Base-by-base conservation (phyloP, 2,797 vertebrate species). In the Sitta carolinensis region DNA sequence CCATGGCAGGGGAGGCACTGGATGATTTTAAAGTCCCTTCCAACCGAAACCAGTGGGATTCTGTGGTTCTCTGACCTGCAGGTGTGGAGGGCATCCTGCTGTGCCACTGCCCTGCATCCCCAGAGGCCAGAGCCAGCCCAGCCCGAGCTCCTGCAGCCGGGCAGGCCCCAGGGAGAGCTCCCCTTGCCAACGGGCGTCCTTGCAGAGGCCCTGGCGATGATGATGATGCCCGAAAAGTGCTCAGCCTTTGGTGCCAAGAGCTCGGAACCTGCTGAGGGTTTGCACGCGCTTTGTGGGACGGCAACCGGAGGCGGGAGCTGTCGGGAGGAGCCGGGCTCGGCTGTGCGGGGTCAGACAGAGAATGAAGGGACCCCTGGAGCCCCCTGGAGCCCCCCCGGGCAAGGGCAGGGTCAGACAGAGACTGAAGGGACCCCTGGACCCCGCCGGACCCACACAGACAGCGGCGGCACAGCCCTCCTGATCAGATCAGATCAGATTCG, bases 101-200 rank as follows among this genome's bases (percentile, higher is more conserved):
- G 77, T 27, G 77, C 12, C 61, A 10, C 7, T 59, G 19, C 29
- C 7, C 19, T 2, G 62, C 19, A 5, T 12, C 2, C 13, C 42
- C 30, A 4, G 40, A 61, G 34, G 7, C 0, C 7, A 0, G 15
- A 32, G 38, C 17, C 36, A 6, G 21, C 7, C 14, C 66, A 25
- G 67, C 51, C 43, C 42, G 18, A 3, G 48, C 30, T 26, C 34
- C 57, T 1, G 1, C 25, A 29, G 55, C 29, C 22, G 4, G 16
- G 15, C 25, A 4, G 9, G 3, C 5, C 5, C n/a, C 23, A 0
- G 43, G 18, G 22, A 2, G 9, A 16, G 0, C 43, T n/a, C 17
- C 2, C 6, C 10, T 25, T 5, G 26, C n/a, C 70, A 30, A 0
- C 5, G 11, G 0, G 21, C 13, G 4, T 3, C 2, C 50, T 7